Evolutionary conservation across 1,140 invertebrate genomes (phyloP), one percentile per base, ranked within the genome.

Genomic region (Gryllus bimaculatus): DNA sequence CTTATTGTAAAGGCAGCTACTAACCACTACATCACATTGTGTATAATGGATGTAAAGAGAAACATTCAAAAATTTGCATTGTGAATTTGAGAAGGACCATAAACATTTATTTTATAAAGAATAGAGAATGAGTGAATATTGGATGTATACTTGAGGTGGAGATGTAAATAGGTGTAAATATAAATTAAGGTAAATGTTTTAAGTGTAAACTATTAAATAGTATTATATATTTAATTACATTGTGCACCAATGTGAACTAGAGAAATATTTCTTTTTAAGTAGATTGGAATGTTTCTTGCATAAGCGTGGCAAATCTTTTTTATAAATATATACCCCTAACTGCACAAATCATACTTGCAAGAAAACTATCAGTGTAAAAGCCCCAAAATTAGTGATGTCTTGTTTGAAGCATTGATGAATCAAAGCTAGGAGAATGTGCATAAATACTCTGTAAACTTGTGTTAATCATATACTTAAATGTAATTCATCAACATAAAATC

Each of bases 111-210:
- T 66, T 66, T 66, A 66, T 66, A 66, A 66, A 66, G 54, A 66
- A 18, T 66, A 10, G 10, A 18, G 54, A 13, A 66, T 66, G 54
- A 66, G 18, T 66, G 54, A 66, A 66, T 66, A 66, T 18, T 66
- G 54, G 18, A 66, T 66, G 54, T 66, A 18, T 66, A 66, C 54
- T 13, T 13, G 54, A 66, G n/a, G 47, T 47, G 47, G 47, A 20
- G 12, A 48, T 77, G 76, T 77, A 77, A 48, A 77, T 77, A 77
- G 76, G 15, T 77, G 76, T 77, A 77, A 77, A 77, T 77, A 77
- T 48, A 47, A 77, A 48, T 77, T 47, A 54, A 49, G 76, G 47
- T 48, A 47, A 48, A 77, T 77, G 48, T 77, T n/a, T 13, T 77
- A 75, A 75, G n/a, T 75, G 26, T 75, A 39, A 15, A 75, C 74